Percentiles rank a stretch among this genome's conserved stretches.
phyloP scores from a whole-genome alignment of 35 echinoderm and acorn worm species.

The Eucidaris tribuloides region DNA sequence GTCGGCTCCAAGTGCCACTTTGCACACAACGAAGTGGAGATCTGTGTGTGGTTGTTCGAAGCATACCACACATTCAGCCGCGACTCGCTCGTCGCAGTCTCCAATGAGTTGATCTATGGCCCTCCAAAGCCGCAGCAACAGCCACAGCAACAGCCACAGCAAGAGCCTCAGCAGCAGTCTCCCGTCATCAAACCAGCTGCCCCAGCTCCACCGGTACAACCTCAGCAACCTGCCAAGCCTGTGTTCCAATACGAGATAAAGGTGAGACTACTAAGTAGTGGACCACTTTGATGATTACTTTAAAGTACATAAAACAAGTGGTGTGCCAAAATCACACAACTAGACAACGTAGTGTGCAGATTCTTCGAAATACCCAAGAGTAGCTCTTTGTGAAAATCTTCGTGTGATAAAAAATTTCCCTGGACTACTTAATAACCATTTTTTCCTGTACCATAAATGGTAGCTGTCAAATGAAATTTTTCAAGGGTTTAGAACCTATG shows the following conservation, averaged over 20 bases:
- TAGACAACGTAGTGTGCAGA: too few relatives aligned
- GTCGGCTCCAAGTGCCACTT: constrained; percentile 61
- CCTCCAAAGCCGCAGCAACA: neutral
- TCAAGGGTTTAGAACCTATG: too few relatives aligned
- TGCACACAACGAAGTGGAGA: constrained; percentile 73
- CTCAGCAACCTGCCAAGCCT: neutral
- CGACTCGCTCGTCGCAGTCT: constrained; percentile 44
- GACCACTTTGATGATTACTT: neutral
- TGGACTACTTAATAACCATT: too few relatives aligned
- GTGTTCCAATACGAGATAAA: neutral
- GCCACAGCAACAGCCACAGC: neutral
- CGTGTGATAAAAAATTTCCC: too few relatives aligned
- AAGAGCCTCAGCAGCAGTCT: neutral
- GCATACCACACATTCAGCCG: constrained; percentile 26
- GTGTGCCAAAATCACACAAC: too few relatives aligned
- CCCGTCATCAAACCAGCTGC: neutral
- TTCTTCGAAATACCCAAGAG: too few relatives aligned
- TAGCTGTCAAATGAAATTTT: too few relatives aligned
- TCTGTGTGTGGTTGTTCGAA: constrained; percentile 77
- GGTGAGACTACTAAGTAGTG: neutral
- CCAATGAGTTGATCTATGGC: constrained; percentile 23
- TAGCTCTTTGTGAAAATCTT: too few relatives aligned
- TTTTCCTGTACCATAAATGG: too few relatives aligned
- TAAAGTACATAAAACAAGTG: too few relatives aligned
- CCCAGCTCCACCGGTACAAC: constrained; percentile 4